These are phyloP conservation scores for Leptopilina syphax DNA, from an alignment of 2,888 invertebrate genomes.

Conservation along the genomic window DNA sequence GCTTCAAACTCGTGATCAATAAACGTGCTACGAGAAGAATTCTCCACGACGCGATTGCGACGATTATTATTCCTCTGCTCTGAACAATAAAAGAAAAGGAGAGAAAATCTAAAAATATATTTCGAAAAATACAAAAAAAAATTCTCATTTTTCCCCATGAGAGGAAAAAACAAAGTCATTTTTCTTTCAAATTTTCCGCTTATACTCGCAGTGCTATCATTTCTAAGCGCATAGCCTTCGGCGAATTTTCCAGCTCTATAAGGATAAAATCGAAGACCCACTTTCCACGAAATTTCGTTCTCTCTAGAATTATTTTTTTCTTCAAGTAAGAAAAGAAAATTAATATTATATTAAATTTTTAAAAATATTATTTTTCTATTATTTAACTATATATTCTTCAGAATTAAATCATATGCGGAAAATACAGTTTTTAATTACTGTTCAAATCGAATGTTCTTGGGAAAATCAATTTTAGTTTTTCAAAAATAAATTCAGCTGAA, in stretches of 20 bases:
- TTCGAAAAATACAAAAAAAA: too few species aligned
- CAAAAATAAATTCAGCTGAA: too few species aligned
- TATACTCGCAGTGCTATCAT: too few species aligned
- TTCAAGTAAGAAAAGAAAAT: not conserved
- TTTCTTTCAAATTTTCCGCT: not conserved
- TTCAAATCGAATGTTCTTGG: too few species aligned
- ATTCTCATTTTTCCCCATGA: not conserved
- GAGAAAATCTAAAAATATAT: not conserved
- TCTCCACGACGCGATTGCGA: slow-evolving; percentile 59
- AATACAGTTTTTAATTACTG: too few species aligned
- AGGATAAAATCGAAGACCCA: slow-evolving; percentile 36
- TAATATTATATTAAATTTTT: not conserved
- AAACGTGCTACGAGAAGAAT: slow-evolving; percentile 62
- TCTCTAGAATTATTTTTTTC: not conserved
- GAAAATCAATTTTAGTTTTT: too few species aligned
- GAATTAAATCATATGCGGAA: too few species aligned
- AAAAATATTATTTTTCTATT: not conserved
- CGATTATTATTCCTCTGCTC: slow-evolving; percentile 21
- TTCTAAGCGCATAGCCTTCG: slow-evolving; percentile 24
- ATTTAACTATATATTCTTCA: too few species aligned
- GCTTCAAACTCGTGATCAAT: slow-evolving; percentile 61
- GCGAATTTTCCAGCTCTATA: slow-evolving; percentile 15
- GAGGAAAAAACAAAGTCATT: not conserved
- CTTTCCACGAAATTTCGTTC: slow-evolving; percentile 9
- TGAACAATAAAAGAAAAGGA: not conserved